A percentile compares a stretch with the other conserved stretches of the same genome.
phyloP scores from a whole-genome alignment of 2,797 vertebrate genomes.

The Phrynocephalus forsythii region DNA sequence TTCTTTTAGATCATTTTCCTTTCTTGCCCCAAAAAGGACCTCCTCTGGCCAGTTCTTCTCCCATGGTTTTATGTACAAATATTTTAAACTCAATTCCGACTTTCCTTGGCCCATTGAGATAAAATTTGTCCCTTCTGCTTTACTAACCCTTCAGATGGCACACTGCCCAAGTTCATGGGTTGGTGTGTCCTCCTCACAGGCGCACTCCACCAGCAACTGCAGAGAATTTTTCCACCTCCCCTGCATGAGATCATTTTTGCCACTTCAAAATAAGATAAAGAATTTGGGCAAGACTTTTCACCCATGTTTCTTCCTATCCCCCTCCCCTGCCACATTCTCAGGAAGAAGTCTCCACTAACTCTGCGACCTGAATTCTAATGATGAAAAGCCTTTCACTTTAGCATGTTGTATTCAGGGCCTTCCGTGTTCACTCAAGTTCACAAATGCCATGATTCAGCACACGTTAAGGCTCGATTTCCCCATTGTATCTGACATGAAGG shows the following conservation, averaged over 20 bases:
- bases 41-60: too few relatives aligned
- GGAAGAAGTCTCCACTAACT: background rate
- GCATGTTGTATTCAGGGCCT: background rate
- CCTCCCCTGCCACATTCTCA: background rate
- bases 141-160: too few relatives aligned
- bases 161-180: too few relatives aligned
- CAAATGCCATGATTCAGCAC: background rate
- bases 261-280: background rate
- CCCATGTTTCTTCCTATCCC: background rate
- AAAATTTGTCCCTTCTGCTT: too few relatives aligned
- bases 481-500: too few relatives aligned
- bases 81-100: too few relatives aligned
- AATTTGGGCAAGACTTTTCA: background rate
- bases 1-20: too few relatives aligned
- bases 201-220: background rate
- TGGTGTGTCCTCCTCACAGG: too few relatives aligned
- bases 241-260: background rate
- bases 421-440: background rate
- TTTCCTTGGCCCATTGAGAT: too few relatives aligned
- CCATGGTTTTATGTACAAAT: too few relatives aligned
- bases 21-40: too few relatives aligned
- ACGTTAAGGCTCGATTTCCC: background rate
- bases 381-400: background rate
- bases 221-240: background rate
- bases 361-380: background rate